Conservation (phyloP, 2,888 invertebrate species). For the Apodemia hepburni region DNA sequence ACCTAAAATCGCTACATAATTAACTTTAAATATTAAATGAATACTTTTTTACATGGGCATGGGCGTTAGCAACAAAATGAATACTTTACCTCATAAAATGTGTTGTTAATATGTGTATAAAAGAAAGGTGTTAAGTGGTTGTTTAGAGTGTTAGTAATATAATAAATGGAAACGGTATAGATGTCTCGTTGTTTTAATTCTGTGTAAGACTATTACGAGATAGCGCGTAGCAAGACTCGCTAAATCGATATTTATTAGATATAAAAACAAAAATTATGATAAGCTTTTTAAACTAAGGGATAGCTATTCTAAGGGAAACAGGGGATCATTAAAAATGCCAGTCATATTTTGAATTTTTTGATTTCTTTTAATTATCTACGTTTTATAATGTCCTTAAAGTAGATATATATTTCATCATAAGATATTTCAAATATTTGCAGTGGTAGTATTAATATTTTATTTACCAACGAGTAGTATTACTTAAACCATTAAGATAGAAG, state of each 20-base stretch:
- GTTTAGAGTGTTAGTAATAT: conserved; percentile 31
- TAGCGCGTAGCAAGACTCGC: conserved; percentile 1
- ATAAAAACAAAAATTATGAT: conserved; percentile 78
- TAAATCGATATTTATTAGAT: conserved; percentile 37
- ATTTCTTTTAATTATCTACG: conserved; percentile 82
- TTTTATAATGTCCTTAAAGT: conserved; percentile 81
- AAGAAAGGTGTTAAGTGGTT: conserved; percentile 21
- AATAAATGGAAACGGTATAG: conserved; percentile 44
- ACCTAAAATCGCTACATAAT: background rate
- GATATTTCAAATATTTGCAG: conserved; percentile 81
- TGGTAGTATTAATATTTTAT: conserved; percentile 80
- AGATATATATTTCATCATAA: conserved; percentile 81
- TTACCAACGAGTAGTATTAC: conserved; percentile 79
- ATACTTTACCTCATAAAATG: conserved; percentile 7
- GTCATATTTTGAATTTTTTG: conserved; percentile 77
- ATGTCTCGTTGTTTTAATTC: conserved; percentile 28
- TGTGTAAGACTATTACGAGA: conserved; percentile 62
- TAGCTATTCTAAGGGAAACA: conserved; percentile 43
- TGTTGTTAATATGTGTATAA: conserved; percentile 16
- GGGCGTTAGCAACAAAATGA: background rate
- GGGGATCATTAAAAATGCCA: conserved; percentile 75
- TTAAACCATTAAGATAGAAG: conserved; percentile 79
- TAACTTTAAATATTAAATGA: background rate
- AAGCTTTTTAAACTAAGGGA: conserved; percentile 33
- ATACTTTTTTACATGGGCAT: background rate